phyloP scores from a whole-genome alignment of 2,113 vertebrate genomes.

The Toxotes chatareus region DNA sequence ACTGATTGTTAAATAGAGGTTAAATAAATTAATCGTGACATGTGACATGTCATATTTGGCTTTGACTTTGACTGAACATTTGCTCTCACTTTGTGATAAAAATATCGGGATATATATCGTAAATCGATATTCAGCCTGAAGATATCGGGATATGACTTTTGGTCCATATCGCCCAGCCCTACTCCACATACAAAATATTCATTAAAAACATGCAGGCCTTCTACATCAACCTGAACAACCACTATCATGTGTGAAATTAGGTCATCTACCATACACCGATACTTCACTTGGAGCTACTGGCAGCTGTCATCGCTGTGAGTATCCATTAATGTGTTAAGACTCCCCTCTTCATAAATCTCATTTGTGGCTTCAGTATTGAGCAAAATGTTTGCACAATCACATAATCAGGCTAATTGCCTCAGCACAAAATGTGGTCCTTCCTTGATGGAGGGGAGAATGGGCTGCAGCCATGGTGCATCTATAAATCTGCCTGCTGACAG shows the following conservation, averaged over 20 bases:
- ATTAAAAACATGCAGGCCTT: not conserved
- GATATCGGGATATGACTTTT: no score
- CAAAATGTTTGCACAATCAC: constrained; percentile 54
- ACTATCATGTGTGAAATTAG: constrained; percentile 23
- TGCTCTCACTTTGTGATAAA: no score
- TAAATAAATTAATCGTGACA: no score
- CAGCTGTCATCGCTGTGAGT: constrained; percentile 32
- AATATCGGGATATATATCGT: no score
- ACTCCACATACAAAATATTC: not conserved
- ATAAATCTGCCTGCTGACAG: constrained; percentile 59
- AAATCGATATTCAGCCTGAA: no score
- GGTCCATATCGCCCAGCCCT: no score
- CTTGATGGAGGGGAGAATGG: constrained; percentile 25
- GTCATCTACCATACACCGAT: constrained; percentile 40
- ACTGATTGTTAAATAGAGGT: no score
- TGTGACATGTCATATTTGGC: no score
- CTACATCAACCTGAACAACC: constrained; percentile 21
- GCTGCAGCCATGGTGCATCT: constrained; percentile 26
- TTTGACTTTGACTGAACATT: no score
- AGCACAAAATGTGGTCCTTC: constrained; percentile 40
- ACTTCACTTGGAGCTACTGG: constrained; percentile 27
- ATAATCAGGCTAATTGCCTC: constrained; percentile 64
- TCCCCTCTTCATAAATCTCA: constrained; percentile 35
- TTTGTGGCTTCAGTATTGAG: constrained; percentile 37
- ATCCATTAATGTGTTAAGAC: constrained; percentile 38